Base-by-base conservation (phyloP, 2,113 vertebrate genomes). In the Puntigrus tetrazona region DNA sequence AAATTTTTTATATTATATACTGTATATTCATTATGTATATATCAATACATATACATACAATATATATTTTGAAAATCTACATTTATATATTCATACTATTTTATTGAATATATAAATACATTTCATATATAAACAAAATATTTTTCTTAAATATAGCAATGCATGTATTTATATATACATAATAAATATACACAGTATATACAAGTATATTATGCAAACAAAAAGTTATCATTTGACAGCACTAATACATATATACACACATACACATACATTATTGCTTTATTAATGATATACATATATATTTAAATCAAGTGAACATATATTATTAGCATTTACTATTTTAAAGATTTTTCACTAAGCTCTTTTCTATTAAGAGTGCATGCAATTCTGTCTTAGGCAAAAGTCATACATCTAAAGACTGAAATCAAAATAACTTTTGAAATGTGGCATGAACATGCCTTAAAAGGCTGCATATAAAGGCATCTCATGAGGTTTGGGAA, bases 241-340 rank as follows among this genome's bases (percentile, higher is more conserved):
- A n/a, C n/a, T n/a, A n/a, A n/a, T n/a, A 18, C 0, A 18, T 0
- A 16, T 1, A 14, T 4, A 45, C 1, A 50, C 4, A 50, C 2
- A 50, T 1, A 63, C 4, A 27, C 9, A 11, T 3, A 61, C 22
- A 25, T 61, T 9, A 63, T 7, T 63, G 59, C 27, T 63, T 27
- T 3, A 25, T 63, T 63, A 27, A 63, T 11, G 25, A 65, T 27
- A 11, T 65, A 65, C 3, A 65, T 29, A 65, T 29, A 55, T 55
- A 22, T 22, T 55, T 55, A 55, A 14, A 65, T 29, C 59, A n/a
- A 50, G 47, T 50, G 18, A 50, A 18, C 18, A 63, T 63, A 1
- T 63, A 14, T 63, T 29, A 29, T 29, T 29, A 63, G 4, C 13
- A 63, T 63, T 63, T 63, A 13, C 7, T n/a, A n/a, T 59, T 29